These are phyloP conservation scores for Zosterops lateralis DNA, from an alignment of 2,113 vertebrate genomes.

Conservation along the genomic window DNA sequence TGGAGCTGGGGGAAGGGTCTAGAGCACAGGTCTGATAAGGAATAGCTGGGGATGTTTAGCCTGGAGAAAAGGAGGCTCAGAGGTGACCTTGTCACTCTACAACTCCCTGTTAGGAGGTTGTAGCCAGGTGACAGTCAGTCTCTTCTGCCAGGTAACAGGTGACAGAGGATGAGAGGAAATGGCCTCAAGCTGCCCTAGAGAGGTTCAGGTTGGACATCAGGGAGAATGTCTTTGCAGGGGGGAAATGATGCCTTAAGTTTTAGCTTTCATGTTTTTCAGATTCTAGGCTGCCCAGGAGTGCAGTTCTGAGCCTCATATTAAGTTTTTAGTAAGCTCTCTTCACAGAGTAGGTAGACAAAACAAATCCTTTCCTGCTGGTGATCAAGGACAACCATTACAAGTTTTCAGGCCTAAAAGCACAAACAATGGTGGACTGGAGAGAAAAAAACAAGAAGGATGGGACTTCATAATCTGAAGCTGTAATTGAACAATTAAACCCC, in stretches of 20 bases:
- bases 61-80: background rate
- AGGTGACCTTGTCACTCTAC: background rate
- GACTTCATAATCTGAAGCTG: background rate
- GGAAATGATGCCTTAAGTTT: background rate
- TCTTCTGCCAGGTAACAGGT: background rate
- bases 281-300: background rate
- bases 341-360: background rate
- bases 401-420: background rate
- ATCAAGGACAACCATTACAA: background rate
- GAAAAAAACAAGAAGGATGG: background rate
- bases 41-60: background rate
- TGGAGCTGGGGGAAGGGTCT: background rate
- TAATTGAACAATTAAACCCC: background rate
- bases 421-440: background rate
- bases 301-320: background rate
- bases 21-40: background rate
- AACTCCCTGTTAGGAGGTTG: background rate
- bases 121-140: rapidly evolving
- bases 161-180: background rate
- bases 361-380: background rate
- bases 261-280: background rate
- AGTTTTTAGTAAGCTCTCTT: background rate
- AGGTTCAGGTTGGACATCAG: background rate
- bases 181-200: background rate
- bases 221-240: background rate